Base-by-base conservation (phyloP, 2,888 invertebrate species). In the Diloba caeruleocephala region DNA sequence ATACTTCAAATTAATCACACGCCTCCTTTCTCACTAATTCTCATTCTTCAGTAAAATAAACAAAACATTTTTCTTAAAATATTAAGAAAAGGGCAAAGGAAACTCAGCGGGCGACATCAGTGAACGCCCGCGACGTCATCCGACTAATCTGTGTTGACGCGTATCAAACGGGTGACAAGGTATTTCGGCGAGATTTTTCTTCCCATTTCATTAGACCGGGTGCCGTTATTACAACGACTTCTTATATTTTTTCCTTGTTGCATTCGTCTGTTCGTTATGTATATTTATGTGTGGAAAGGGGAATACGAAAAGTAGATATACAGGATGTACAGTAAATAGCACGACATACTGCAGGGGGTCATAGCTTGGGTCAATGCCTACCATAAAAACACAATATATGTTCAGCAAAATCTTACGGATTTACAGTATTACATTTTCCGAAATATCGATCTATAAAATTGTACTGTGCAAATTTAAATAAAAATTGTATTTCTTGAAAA, bases 71-170 rank as follows among this genome's bases (percentile, higher is more conserved):
- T 32, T 42, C 23, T 61, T 43, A 4, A 7, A 7, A 7, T 21
- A 31, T 29, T 42, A 44, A 10, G 43, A 42, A 46, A 39, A 33
- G 9, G 17, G 25, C 28, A 13, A 41, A 29, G 14, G 10, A 26
- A 46, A 62, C 25, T 29, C 61, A 46, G 39, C 54, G 38, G 48
- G 33, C 23, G 43, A 38, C 54, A 62, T 52, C 55, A 62, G 65
- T 55, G 52, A 21, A 26, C 34, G 49, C 39, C 10, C 1, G 7
- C 26, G 34, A 33, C 32, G 53, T 28, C 61, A 50, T 66, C 43
- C 45, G 37, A 63, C 73, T 82, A 83, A 84, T 81, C 84, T 79
- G 44, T 74, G 81, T 74, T 79, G 82, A 82, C 83, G 75, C 70
- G 67, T 77, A 78, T 76, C 81, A 74, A 63, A 68, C 76, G 68